Evolutionary conservation across 2,888 invertebrate genomes (phyloP).

Genomic region (Heliconius hortense): DNA sequence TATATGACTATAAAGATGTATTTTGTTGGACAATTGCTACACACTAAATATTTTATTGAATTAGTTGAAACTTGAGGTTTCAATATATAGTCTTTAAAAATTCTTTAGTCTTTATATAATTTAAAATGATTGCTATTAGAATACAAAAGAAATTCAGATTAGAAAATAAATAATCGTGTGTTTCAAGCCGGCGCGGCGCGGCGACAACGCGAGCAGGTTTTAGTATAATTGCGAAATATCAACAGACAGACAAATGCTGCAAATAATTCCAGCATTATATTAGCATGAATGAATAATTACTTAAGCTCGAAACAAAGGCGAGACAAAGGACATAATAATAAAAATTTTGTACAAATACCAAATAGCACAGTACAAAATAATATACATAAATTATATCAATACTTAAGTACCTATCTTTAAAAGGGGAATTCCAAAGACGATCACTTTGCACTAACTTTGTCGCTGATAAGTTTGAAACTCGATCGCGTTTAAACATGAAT

Average conservation of each 20-base stretch:
- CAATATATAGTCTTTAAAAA: too few relatives aligned
- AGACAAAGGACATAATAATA: background rate
- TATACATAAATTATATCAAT: conserved; percentile 6
- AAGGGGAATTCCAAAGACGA: conserved; percentile 4
- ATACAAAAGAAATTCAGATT: too few relatives aligned
- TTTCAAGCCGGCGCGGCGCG: too few relatives aligned
- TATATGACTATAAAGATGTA: too few relatives aligned
- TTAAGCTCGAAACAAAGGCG: background rate
- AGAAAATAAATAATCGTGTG: too few relatives aligned
- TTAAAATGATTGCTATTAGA: too few relatives aligned
- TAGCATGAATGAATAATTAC: background rate
- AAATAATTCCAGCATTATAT: background rate
- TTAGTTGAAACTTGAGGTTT: too few relatives aligned
- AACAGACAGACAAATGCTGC: conserved; percentile 3
- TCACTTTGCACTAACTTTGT: conserved; percentile 14
- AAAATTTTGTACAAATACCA: background rate
- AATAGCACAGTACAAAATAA: background rate
- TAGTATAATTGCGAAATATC: background rate
- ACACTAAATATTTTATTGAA: too few relatives aligned
- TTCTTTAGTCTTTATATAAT: too few relatives aligned
- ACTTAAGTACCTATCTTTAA: background rate
- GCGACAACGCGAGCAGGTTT: too few relatives aligned
- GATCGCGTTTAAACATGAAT: conserved; percentile 1
- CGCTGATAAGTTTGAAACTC: conserved; percentile 12
- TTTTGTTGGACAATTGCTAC: too few relatives aligned